A percentile compares a stretch with the other conserved stretches of the same genome.
Evolutionary conservation across 2,113 vertebrate genomes (phyloP).

Genomic region (cat (Felis catus)): DNA sequence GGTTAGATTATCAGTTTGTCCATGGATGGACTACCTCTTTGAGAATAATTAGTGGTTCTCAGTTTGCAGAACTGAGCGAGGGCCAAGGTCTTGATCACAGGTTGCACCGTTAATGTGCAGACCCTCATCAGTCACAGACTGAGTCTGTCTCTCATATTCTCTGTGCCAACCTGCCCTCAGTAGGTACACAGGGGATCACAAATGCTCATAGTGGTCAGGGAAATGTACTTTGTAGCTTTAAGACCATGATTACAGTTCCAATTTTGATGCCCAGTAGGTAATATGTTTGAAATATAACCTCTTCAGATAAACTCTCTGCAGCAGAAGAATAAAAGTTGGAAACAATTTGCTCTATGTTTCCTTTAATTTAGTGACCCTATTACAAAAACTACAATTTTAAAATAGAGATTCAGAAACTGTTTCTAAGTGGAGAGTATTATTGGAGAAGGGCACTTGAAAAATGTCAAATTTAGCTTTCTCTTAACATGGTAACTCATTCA

Average conservation of each 20-base stretch:
- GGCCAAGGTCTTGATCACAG: neutral
- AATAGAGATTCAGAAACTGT: neutral
- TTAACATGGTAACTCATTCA: neutral
- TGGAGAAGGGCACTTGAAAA: neutral
- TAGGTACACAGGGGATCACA: neutral
- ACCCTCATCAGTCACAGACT: neutral
- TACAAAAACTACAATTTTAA: neutral
- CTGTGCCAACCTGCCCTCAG: neutral
- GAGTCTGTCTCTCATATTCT: neutral
- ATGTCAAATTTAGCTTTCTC: neutral
- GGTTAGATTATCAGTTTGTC: neutral
- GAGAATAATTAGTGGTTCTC: neutral
- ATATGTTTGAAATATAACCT: neutral
- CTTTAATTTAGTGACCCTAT: neutral
- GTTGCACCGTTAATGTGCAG: neutral
- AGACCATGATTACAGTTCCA: neutral
- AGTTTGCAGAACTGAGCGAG: neutral
- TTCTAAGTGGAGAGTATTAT: neutral
- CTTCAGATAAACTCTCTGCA: neutral
- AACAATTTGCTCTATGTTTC: neutral
- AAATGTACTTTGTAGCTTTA: neutral
- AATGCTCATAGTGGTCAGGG: neutral
- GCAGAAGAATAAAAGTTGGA: neutral
- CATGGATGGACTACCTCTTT: neutral
- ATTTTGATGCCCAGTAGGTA: neutral